Percentiles rank a stretch among this genome's conserved stretches.
These are phyloP conservation scores for Peromyscus leucopus DNA, from an alignment of 2,113 vertebrate species.

Conservation along the genomic window DNA sequence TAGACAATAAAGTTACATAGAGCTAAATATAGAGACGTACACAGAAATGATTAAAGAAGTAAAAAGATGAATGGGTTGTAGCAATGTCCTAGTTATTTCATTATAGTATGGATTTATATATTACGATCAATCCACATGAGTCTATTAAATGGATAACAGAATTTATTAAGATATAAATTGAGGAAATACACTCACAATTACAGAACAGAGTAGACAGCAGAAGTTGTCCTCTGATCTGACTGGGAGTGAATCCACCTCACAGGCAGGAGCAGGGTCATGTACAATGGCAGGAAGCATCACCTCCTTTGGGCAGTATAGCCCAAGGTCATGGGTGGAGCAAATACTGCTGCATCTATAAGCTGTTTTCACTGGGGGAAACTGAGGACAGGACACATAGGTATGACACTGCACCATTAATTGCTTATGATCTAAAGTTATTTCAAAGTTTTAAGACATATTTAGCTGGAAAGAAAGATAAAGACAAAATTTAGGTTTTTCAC, in stretches of 20 bases:
- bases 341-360: neutral
- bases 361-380: conserved; percentile 7
- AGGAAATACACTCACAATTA: too few species aligned
- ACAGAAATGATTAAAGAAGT: neutral
- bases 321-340: too few species aligned
- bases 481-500: neutral
- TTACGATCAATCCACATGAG: too few species aligned
- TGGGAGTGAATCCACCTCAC: too few species aligned
- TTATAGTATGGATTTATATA: conserved; percentile 5
- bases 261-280: too few species aligned
- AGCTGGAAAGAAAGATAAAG: neutral
- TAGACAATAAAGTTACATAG: neutral
- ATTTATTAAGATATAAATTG: too few species aligned
- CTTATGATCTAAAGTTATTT: conserved; percentile 40
- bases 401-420: neutral
- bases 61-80: neutral
- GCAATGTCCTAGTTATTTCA: neutral
- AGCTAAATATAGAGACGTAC: neutral
- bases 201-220: too few species aligned
- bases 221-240: too few species aligned
- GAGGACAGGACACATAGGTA: neutral
- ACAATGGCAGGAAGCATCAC: too few species aligned
- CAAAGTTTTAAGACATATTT: conserved; percentile 12
- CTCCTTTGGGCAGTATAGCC: too few species aligned
- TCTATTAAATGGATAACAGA: too few species aligned